Evolutionary conservation across 2,888 invertebrate species (phyloP), one percentile per base, ranked within the genome.

Genomic region (Eudiplozoon nipponicum): DNA sequence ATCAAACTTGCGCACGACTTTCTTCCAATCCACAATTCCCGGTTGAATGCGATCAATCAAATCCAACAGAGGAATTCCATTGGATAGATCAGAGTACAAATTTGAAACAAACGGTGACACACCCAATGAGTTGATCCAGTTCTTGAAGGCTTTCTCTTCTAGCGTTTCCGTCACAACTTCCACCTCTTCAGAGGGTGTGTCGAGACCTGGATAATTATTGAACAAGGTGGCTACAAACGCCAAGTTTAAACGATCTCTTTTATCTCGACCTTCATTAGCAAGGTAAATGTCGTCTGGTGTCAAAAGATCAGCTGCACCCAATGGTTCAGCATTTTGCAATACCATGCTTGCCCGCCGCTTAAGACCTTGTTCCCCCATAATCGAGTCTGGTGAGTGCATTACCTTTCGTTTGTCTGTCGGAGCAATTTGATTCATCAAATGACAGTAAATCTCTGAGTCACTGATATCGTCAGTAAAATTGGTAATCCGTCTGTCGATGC

Each of bases 91-190:
- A 0, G 76, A 76, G 61, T 90, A 94, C 40, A 98, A 64, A 76
- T 84, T 80, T 62, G 90, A 84, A 3, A 94, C 86, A 57, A 77
- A 75, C 0, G 90, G 90, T 11, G 71, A 66, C 22, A 90, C 84
- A 38, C 90, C 90, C 76, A 98, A 74, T 0, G 80, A 84, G 64
- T 98, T 98, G 73, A 94, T 94, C 94, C 94, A 98, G 65, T 94
- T 94, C 51, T 86, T 70, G 63, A 90, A 94, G 15, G 86, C 77
- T 63, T 81, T 84, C 63, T 90, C 86, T 59, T 86, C 86, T 47
- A 86, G 65, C 1, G 81, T 84, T 63, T 90, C 86, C 53, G 84
- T 74, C 46, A 73, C 64, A 7, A 69, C 71, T 48, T 72, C 15
- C 2, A 34, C 13, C 5, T 15, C 19, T 18, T 23, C 43, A 5